A percentile compares a stretch with the other conserved stretches of the same genome.
These are phyloP conservation scores for Miniopterus natalensis DNA, from an alignment of 2,113 vertebrate genomes.

Conservation along the genomic window DNA sequence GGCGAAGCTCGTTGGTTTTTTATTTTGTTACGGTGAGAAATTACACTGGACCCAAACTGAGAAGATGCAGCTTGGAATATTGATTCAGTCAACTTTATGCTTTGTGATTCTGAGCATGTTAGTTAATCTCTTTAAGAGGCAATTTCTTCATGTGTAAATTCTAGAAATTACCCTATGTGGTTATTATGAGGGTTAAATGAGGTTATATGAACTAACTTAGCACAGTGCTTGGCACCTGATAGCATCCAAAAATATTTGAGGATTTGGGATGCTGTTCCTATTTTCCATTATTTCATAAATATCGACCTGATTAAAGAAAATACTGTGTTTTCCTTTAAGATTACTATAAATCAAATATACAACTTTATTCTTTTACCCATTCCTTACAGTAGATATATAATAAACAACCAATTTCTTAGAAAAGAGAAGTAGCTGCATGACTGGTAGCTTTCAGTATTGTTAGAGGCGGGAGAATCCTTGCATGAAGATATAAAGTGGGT, in stretches of 20 bases:
- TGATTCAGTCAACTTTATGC: background rate
- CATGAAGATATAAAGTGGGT: background rate
- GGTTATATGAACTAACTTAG: background rate
- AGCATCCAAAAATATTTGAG: background rate
- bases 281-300: conserved; percentile 28
- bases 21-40: background rate
- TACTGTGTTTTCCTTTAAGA: background rate
- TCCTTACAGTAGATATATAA: background rate
- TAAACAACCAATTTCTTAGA: background rate
- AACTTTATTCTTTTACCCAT: background rate
- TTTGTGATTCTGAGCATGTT: background rate
- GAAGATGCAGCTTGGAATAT: background rate
- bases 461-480: background rate
- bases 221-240: background rate
- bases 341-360: background rate
- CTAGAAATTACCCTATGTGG: background rate
- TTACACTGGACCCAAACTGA: background rate
- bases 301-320: background rate
- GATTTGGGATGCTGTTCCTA: background rate
- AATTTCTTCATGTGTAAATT: background rate
- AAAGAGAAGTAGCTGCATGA: background rate
- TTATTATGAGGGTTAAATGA: background rate
- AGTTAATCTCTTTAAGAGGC: conserved; percentile 2
- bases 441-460: background rate
- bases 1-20: background rate